Base-by-base conservation (phyloP, 2,888 invertebrate species). In the Ypsolopha scabrella region DNA sequence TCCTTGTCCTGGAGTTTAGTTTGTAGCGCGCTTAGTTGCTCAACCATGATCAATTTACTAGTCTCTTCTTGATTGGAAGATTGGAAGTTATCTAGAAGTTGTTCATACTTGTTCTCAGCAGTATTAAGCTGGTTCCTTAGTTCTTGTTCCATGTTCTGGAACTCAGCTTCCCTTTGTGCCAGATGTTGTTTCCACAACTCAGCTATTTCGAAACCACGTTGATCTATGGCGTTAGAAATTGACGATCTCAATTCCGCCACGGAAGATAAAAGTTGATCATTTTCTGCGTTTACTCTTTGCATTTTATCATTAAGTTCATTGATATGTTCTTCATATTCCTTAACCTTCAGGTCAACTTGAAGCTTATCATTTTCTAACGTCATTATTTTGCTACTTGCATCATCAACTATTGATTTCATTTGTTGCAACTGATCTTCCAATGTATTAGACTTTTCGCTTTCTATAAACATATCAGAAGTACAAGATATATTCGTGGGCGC, bases 181-280 rank as follows among this genome's bases (percentile, higher is more conserved):
- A 92, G 68, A 70, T 92, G 92, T 57, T 90, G 83, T 63, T 92
- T 91, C 92, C 92, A 92, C 62, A 91, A 82, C 72, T 90, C 89
- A 8, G 92, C 91, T 53, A 92, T 89, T 76, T 92, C 91, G 60
- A 85, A 85, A 51, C 92, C 91, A 58, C 90, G 83, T 68, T 92
- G 90, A 63, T 92, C 91, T 35, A 91, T 87, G 53, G 89, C 83
- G 54, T 81, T 76, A 41, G 89, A 75, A 41, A 87, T 65, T 6
- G 85, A 80, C 8, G 80, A 79, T 33, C 81, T 78, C 52, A 87
- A 63, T 59, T 87, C 87, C 11, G 86, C 70, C 13, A 87, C 80
- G 39, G 75, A 80, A 34, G 85, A 83, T 8, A 87, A 59, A 51
- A 87, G 65, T 60, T 72, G 72, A 61, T 86, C 79, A 65, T 82